Evolutionary conservation across 2,888 invertebrate genomes (phyloP).

Genomic region (Clanis bilineata): DNA sequence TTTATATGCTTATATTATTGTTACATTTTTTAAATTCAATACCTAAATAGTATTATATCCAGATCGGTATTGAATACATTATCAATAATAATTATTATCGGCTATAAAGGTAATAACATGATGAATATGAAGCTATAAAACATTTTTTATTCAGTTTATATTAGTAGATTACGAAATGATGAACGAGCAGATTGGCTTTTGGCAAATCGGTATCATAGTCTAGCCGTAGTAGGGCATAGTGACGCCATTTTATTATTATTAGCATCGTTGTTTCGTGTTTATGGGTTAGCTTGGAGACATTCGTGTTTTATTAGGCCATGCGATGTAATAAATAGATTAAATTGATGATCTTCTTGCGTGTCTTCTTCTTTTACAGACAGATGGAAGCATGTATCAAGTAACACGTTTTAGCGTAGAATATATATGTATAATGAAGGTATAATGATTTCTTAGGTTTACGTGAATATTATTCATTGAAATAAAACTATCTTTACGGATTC

Average conservation of each 20-base stretch:
- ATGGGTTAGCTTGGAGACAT: slow-evolving; percentile 38
- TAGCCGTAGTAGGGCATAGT: slow-evolving; percentile 6
- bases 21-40: too few species aligned
- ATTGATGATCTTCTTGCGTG: not conserved
- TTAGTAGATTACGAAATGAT: not conserved
- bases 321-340: not conserved
- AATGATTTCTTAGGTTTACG: too few species aligned
- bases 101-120: too few species aligned
- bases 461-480: too few species aligned
- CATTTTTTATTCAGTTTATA: not conserved
- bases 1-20: too few species aligned
- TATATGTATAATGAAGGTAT: too few species aligned
- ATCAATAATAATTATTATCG: too few species aligned
- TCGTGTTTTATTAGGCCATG: slow-evolving; percentile 36
- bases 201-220: not conserved
- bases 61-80: too few species aligned
- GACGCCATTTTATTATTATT: slow-evolving; percentile 7
- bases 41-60: too few species aligned
- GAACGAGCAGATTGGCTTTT: not conserved
- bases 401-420: not conserved
- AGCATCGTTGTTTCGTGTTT: slow-evolving; percentile 26
- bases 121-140: not conserved
- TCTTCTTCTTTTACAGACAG: not conserved
- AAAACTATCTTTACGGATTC: too few species aligned
- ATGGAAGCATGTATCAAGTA: not conserved